Base-by-base conservation (phyloP, 2,113 vertebrate species). In the Mola mola region DNA sequence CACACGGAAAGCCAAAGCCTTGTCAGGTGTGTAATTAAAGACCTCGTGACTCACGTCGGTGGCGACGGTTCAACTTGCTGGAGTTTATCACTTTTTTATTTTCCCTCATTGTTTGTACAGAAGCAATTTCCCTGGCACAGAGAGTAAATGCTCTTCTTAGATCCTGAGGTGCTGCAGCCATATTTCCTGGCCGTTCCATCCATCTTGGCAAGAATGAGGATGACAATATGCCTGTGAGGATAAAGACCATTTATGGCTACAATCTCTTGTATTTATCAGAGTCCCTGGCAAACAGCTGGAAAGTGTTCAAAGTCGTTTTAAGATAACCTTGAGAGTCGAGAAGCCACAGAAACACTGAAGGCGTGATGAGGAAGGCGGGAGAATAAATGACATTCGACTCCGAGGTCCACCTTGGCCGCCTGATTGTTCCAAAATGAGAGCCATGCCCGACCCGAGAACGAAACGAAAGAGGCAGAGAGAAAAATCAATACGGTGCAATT, bases 401-500 rank as follows among this genome's bases (percentile, higher is more conserved):
- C 13, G n/a, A 50, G 66, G 75, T 81, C 75, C 87, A 89, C 80
- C 78, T 84, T 82, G 84, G 83, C 82, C 81, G 82, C 82, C 84
- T 88, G 90, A 91, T 90, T 90, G 84, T 83, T 86, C 88, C 85
- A 79, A 87, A 92, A 90, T 88, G 82, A 89, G 87, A 88, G 78
- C 70, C 75, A 73, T 75, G 82, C 62, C 65, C 42, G 59, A 69
- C 71, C 66, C 6, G 57, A 65, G 78, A 73, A 72, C 5, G 79
- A 84, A 65, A 82, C 77, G 83, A 75, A 78, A 66, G 58, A 60
- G 65, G 72, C n/a, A 57, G 74, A 56, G 71, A 7, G 60, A 66
- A 87, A 92, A 92, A 92, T 92, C 91, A 92, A 92, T 92, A 90
- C 44, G 16, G 68, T 85, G 82, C 81, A 89, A 88, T 88, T 91